These are phyloP conservation scores for Menura novaehollandiae DNA, from an alignment of 2,113 vertebrate genomes.

Conservation along the genomic window DNA sequence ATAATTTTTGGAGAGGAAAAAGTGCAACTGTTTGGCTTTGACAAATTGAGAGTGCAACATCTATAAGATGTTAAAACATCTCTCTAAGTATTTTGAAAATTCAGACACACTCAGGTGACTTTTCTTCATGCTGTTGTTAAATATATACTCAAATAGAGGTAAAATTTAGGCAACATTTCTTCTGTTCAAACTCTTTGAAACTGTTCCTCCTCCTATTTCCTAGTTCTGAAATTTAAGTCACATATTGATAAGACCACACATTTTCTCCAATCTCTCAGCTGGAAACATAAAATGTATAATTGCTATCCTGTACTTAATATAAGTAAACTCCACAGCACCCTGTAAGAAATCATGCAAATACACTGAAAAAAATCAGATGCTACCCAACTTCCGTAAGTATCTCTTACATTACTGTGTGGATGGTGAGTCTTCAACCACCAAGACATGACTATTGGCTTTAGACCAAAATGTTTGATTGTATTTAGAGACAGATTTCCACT, in stretches of 20 bases:
- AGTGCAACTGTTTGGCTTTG: not conserved
- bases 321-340: not conserved
- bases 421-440: not conserved
- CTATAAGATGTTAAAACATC: not conserved
- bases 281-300: not conserved
- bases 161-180: not conserved
- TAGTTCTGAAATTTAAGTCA: not conserved
- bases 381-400: not conserved
- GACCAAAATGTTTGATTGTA: not conserved
- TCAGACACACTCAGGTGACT: not conserved
- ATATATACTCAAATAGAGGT: not conserved
- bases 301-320: not conserved
- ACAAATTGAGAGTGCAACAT: not conserved
- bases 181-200: not conserved
- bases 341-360: not conserved
- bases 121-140: not conserved
- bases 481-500: not conserved
- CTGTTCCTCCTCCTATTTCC: not conserved
- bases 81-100: not conserved
- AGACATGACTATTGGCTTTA: not conserved
- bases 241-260: not conserved
- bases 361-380: not conserved
- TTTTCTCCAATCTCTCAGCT: not conserved
- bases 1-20: not conserved
- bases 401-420: not conserved